Evolutionary conservation across 1,140 invertebrate species (phyloP).

Genomic region (Drosophila melanica): DNA sequence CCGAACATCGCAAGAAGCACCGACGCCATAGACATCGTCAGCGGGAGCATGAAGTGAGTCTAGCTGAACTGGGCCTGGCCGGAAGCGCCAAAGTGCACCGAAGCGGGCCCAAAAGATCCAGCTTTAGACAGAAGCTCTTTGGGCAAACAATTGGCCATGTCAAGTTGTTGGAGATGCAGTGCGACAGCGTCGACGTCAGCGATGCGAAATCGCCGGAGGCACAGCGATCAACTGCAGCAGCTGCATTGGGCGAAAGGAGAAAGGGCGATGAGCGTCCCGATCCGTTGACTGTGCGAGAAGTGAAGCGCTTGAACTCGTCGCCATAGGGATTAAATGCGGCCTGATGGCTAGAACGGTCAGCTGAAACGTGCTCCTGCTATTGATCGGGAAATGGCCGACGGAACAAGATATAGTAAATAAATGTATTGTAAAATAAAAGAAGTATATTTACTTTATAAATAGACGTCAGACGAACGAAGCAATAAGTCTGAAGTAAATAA

Average conservation of each 20-base stretch:
- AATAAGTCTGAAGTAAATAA: no score
- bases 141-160: constrained; percentile 62
- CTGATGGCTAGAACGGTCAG: no score
- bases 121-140: constrained; percentile 73
- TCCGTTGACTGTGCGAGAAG: constrained; percentile 49
- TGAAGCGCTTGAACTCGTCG: constrained; percentile 56
- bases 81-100: constrained; percentile 52
- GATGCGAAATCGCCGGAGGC: neutral
- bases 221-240: neutral
- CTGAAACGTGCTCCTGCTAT: neutral
- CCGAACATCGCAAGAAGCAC: constrained; percentile 54
- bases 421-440: neutral
- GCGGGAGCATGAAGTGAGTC: constrained; percentile 23
- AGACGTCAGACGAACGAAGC: no score
- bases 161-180: constrained; percentile 60
- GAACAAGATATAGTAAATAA: neutral
- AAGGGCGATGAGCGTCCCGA: constrained; percentile 54
- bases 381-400: neutral
- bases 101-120: constrained; percentile 53
- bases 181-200: constrained; percentile 43
- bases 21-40: constrained; percentile 55
- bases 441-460: no score
- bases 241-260: constrained; percentile 27
- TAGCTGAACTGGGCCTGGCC: constrained; percentile 10
- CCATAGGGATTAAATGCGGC: constrained; percentile 24